Conservation (phyloP, 2,888 invertebrate species). For the Drosophila merina region DNA sequence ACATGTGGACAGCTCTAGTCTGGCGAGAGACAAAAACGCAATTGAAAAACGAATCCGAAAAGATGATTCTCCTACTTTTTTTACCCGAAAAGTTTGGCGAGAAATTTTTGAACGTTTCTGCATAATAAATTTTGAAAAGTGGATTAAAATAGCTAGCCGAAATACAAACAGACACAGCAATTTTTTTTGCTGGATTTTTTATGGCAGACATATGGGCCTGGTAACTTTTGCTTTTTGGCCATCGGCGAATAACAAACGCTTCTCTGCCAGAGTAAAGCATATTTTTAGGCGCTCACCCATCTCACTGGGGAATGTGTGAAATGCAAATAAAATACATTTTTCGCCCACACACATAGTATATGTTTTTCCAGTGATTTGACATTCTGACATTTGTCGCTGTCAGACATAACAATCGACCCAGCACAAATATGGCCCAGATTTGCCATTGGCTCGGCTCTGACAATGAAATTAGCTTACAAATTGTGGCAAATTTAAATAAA, state of each 20-base stretch:
- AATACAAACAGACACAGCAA: slow-evolving; percentile 27
- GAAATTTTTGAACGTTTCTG: slow-evolving; percentile 66
- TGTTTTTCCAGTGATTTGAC: slow-evolving; percentile 57
- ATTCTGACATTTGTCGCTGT: slow-evolving; percentile 73
- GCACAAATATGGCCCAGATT: slow-evolving; percentile 34
- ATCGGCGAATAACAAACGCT: slow-evolving; percentile 33
- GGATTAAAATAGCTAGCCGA: slow-evolving; percentile 64
- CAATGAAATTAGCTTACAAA: slow-evolving; percentile 64
- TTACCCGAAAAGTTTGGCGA: slow-evolving; percentile 45
- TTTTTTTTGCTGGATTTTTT: background rate
- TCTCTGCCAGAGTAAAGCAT: slow-evolving; percentile 40
- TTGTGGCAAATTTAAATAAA: slow-evolving; percentile 64
- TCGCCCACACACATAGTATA: slow-evolving; percentile 17
- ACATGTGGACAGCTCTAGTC: slow-evolving; percentile 63
- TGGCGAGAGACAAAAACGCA: slow-evolving; percentile 8
- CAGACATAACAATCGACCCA: slow-evolving; percentile 71
- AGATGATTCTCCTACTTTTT: slow-evolving; percentile 17
- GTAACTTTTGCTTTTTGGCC: slow-evolving; percentile 56
- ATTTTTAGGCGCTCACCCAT: slow-evolving; percentile 54
- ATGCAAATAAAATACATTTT: slow-evolving; percentile 46
- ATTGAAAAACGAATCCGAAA: slow-evolving; percentile 1
- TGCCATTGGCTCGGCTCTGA: slow-evolving; percentile 28
- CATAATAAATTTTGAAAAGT: slow-evolving; percentile 72
- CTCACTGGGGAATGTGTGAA: slow-evolving; percentile 31
- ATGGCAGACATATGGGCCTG: background rate